Base-by-base conservation (phyloP, 2,797 vertebrate species). In the Furcifer pardalis region DNA sequence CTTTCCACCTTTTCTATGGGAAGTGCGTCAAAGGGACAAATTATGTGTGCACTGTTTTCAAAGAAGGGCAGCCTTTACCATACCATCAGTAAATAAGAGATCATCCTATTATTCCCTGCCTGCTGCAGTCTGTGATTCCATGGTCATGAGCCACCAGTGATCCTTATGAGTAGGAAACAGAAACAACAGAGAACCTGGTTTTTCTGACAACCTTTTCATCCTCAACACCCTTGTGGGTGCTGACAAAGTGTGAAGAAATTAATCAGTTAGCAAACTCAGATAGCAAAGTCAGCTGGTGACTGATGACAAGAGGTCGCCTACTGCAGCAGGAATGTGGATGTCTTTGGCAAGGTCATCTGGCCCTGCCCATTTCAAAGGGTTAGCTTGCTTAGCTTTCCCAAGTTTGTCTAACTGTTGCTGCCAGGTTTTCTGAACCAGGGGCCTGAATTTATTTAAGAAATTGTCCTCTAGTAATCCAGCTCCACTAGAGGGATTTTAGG, bases 401-500 rank as follows among this genome's bases (percentile, higher is more conserved):
- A 89, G 93, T 95, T 89, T 42, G 92, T 93, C 88, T 88, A 86
- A 92, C 91, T 89, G 35, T 23, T 62, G 32, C 59, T 91, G 88
- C 93, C 94, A 86, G 86, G 90, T 92, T 89, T 95, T 96, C 94
- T 92, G 93, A 95, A 93, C 95, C 95, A 89, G 84, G 94, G 94
- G 95, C 96, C 94, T 91, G 92, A 93, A 93, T 96, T 94, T 95
- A 92, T 94, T 93, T 94, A 95, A 96, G 96, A 96, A 96, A 96
- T 95, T 96, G 95, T 95, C 95, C 96, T 95, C 95, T 94, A 92
- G 93, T 96, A 95, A 95, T 94, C 94, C 93, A 94, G 87, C 88
- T 96, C 65, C 95, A 94, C 94, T 88, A 95, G 94, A 96, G 96
- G 94, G 93, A 94, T 94, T 94, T 95, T 93, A 95, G 94, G 93